phyloP scores from a whole-genome alignment of 2,888 invertebrate genomes.

The Epistrophe grossulariae region DNA sequence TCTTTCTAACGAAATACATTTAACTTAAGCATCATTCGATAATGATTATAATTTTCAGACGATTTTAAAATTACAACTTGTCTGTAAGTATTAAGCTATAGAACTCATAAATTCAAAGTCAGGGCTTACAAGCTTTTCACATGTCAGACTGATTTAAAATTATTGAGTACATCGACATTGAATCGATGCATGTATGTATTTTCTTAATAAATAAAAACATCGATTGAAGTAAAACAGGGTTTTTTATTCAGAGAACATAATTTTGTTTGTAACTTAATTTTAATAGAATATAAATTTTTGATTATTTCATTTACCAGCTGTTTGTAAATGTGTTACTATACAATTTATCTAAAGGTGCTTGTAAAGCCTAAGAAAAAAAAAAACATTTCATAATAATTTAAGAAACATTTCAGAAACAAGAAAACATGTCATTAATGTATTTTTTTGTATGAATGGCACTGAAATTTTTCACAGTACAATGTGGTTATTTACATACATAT shows the following conservation, averaged over 20 bases:
- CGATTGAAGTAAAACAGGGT: not conserved
- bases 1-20: constrained; percentile 7
- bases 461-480: too few relatives aligned
- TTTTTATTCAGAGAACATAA: not conserved
- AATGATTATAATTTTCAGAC: not conserved
- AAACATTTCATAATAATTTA: too few relatives aligned
- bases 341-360: too few relatives aligned
- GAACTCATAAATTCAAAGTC: constrained; percentile 1
- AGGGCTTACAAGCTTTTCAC: constrained; percentile 9
- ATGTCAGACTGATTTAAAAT: not conserved
- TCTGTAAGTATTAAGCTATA: not conserved
- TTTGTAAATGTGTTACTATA: too few relatives aligned
- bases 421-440: too few relatives aligned
- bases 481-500: too few relatives aligned
- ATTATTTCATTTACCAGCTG: not conserved
- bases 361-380: too few relatives aligned
- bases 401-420: too few relatives aligned
- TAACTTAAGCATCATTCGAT: not conserved
- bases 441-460: too few relatives aligned
- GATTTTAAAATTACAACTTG: not conserved
- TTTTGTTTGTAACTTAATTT: not conserved
- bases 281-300: not conserved
- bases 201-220: not conserved
- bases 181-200: not conserved
- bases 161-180: not conserved